phyloP scores from a whole-genome alignment of 2,797 vertebrate species.

The Varecia variegata region DNA sequence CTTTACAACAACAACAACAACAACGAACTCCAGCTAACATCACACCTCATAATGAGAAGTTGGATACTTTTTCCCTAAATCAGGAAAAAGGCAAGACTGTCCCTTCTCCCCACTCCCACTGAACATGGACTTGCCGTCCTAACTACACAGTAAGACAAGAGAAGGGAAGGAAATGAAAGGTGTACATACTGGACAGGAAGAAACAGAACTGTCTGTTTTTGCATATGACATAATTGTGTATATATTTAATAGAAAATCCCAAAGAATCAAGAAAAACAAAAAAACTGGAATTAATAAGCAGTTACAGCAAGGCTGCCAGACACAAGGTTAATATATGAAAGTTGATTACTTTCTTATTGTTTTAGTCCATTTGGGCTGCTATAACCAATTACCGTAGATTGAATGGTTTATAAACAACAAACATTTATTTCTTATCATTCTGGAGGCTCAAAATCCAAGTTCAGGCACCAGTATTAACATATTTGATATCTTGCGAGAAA shows the following conservation, averaged over 20 bases:
- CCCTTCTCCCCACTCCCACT: not conserved
- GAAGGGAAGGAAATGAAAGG: not conserved
- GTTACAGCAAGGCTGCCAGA: not conserved
- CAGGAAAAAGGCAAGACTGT: not conserved
- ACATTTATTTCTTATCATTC: too few relatives aligned
- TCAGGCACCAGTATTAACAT: too few relatives aligned
- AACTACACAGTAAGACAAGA: not conserved
- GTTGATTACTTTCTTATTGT: too few relatives aligned
- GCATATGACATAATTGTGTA: not conserved
- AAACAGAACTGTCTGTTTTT: not conserved
- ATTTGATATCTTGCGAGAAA: not conserved
- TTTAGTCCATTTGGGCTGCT: too few relatives aligned
- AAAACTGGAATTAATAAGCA: too few relatives aligned
- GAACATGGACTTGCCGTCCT: not conserved
- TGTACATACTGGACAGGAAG: not conserved
- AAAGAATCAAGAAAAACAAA: not conserved
- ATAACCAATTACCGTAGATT: too few relatives aligned
- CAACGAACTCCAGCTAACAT: not conserved
- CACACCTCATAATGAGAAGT: too few relatives aligned
- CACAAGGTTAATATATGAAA: not conserved
- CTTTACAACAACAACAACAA: not conserved
- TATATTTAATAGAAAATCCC: not conserved
- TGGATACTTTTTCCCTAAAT: too few relatives aligned
- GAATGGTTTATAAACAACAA: too few relatives aligned
- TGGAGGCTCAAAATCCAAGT: too few relatives aligned